Conservation (phyloP, 2,797 vertebrate genomes). For the Balearica regulorum region DNA sequence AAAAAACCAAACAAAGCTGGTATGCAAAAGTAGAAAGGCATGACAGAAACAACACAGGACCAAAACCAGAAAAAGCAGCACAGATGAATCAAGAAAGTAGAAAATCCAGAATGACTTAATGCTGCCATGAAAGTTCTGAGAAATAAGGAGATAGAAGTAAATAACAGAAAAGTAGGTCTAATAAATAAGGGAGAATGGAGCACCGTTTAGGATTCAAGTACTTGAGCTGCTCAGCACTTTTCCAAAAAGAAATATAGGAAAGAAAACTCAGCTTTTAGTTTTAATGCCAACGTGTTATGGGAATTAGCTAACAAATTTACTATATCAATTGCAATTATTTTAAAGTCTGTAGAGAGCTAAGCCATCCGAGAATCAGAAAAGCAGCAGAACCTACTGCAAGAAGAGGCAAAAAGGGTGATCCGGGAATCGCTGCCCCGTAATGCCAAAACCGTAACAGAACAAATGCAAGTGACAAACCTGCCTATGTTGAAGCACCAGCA, state of each 20-base stretch:
- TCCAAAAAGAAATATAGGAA: background rate
- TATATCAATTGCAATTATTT: conserved; percentile 8
- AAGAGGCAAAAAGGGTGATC: background rate
- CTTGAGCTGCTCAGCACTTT: background rate
- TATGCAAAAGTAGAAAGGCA: background rate
- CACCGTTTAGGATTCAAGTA: background rate
- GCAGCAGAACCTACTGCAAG: background rate
- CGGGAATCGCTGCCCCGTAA: background rate
- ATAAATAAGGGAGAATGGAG: background rate
- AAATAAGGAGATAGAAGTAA: conserved; percentile 12
- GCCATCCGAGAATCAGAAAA: background rate
- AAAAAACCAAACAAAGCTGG: background rate
- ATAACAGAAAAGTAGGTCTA: background rate
- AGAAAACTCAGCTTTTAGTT: background rate
- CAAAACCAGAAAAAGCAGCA: background rate
- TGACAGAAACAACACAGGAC: background rate
- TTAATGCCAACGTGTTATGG: background rate
- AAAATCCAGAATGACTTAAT: conserved; percentile 44
- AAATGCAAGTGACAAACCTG: background rate
- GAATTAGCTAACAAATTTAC: conserved; percentile 34
- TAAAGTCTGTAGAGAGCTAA: background rate
- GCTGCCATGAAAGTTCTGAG: background rate
- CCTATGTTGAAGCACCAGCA: background rate
- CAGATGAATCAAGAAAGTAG: background rate
- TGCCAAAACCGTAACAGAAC: background rate